A percentile compares a stretch with the other conserved stretches of the same genome.
Evolutionary conservation across 2,888 invertebrate genomes (phyloP).

Genomic region (Galerucella pusilla): DNA sequence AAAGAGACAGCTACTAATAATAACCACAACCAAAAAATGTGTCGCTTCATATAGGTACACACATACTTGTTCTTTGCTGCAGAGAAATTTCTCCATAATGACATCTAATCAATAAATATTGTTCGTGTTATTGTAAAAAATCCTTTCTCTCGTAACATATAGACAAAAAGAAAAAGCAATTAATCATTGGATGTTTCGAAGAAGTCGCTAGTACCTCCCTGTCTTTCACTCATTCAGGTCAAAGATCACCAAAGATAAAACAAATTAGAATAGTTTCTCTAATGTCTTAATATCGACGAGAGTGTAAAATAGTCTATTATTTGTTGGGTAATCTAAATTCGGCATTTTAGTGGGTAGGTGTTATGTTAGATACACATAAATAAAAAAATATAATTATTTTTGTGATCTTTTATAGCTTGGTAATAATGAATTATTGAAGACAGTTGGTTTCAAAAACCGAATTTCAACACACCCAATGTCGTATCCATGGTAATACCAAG

Average conservation of each 20-base stretch:
- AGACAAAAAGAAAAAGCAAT: not conserved
- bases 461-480: not conserved
- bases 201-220: constrained; percentile 7
- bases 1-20: not conserved
- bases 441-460: not conserved
- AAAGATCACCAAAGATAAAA: constrained; percentile 20
- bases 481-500: not conserved
- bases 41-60: not conserved
- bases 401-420: not conserved
- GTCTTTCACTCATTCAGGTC: constrained; percentile 4
- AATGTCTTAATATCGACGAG: constrained; percentile 23
- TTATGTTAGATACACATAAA: not conserved
- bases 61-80: not conserved
- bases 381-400: not conserved
- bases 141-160: not conserved
- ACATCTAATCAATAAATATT: not conserved
- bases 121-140: not conserved
- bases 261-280: constrained; percentile 21
- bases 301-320: constrained; percentile 23
- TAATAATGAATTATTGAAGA: not conserved
- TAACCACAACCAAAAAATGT: not conserved
- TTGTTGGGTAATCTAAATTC: constrained; percentile 18
- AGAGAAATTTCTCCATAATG: not conserved
- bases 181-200: not conserved
- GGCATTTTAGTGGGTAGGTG: constrained; percentile 2